Evolutionary conservation across 2,888 invertebrate species (phyloP).

Genomic region (Nemotelus pantherinus): DNA sequence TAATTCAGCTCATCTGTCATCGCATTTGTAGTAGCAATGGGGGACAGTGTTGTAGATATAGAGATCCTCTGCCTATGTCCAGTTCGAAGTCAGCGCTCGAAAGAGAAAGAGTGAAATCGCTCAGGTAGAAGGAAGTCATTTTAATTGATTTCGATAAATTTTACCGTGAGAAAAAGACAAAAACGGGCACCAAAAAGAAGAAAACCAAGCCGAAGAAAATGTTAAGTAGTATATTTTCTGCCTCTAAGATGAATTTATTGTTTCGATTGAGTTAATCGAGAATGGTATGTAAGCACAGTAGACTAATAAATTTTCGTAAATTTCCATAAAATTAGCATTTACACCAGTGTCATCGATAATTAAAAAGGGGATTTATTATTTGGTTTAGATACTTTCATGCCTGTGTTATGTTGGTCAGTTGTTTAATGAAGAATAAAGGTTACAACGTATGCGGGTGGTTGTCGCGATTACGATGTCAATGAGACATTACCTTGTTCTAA

Average conservation of each 20-base stretch:
- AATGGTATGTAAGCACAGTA: constrained; percentile 49
- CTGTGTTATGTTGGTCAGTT: too few relatives aligned
- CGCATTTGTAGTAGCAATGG: background rate
- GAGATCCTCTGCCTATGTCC: background rate
- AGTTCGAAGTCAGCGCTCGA: too few relatives aligned
- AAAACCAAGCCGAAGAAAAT: background rate
- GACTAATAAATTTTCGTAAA: constrained; percentile 51
- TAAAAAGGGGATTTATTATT: constrained; percentile 44
- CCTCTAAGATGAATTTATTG: constrained; percentile 14
- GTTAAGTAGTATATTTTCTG: too few relatives aligned
- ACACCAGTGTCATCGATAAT: constrained; percentile 53
- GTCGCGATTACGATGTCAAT: too few relatives aligned
- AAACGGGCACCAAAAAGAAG: constrained; percentile 8
- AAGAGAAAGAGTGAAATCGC: too few relatives aligned
- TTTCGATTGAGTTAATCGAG: constrained; percentile 8
- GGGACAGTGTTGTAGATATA: background rate
- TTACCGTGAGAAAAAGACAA: background rate
- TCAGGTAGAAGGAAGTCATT: background rate
- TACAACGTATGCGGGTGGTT: too few relatives aligned
- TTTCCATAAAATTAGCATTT: constrained; percentile 53
- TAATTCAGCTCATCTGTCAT: constrained; percentile 15
- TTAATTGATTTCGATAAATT: background rate
- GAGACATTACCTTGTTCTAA: too few relatives aligned
- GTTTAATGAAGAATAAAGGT: too few relatives aligned
- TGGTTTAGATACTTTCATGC: too few relatives aligned